Conservation (phyloP, 2,888 invertebrate species). For the Pardosa pseudoannulata region DNA sequence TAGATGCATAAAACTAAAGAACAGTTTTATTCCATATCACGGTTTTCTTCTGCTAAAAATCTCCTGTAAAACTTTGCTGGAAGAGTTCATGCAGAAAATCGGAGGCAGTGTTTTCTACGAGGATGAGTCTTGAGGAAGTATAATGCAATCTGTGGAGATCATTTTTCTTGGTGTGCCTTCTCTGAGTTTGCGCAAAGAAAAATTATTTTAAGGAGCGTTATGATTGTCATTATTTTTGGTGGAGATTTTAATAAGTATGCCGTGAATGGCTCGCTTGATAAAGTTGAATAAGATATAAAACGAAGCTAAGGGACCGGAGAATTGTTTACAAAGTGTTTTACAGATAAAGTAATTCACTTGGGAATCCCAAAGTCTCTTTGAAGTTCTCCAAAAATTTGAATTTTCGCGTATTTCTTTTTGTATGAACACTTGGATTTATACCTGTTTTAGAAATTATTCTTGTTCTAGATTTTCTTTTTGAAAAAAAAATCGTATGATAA, state of each 20-base stretch:
- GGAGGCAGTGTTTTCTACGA: constrained; percentile 44
- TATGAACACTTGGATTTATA: too few relatives aligned
- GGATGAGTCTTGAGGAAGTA: constrained; percentile 52
- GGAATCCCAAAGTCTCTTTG: too few relatives aligned
- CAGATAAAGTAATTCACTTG: too few relatives aligned
- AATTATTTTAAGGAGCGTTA: constrained; percentile 8
- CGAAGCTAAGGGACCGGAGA: too few relatives aligned
- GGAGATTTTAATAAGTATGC: constrained; percentile 8
- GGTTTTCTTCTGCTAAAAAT: constrained; percentile 53
- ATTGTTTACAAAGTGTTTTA: too few relatives aligned
- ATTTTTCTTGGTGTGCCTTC: constrained; percentile 1
- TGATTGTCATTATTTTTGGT: background rate
- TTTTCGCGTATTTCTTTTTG: too few relatives aligned
- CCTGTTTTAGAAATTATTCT: too few relatives aligned
- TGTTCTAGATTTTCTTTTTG: too few relatives aligned
- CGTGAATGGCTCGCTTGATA: background rate
- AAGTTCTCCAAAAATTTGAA: too few relatives aligned
- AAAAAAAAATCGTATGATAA: too few relatives aligned
- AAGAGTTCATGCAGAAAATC: constrained; percentile 70
- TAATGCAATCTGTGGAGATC: constrained; percentile 39
- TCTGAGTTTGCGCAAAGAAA: constrained; percentile 12
- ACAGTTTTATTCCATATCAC: constrained; percentile 46
- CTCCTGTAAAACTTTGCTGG: constrained; percentile 49
- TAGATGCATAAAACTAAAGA: constrained; percentile 63
- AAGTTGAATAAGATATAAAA: background rate